phyloP scores from a whole-genome alignment of 2,113 vertebrate species.

The Rhegmatorhina hoffmannsi region DNA sequence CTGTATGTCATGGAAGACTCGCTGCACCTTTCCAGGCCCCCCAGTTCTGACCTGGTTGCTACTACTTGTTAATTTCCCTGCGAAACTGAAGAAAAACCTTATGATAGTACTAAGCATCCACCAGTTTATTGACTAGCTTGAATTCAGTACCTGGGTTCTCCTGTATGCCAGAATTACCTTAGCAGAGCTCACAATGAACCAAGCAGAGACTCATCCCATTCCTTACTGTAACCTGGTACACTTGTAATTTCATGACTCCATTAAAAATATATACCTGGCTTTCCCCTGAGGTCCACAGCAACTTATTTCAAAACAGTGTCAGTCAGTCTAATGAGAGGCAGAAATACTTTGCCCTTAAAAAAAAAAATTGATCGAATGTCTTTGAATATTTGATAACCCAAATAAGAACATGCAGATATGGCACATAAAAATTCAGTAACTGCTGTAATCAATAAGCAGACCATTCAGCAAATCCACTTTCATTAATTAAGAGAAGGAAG shows the following conservation, averaged over 20 bases:
- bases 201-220: not conserved
- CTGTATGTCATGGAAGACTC: not conserved
- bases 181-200: not conserved
- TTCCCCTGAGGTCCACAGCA: not conserved
- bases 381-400: conserved; percentile 66
- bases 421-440: conserved; percentile 68
- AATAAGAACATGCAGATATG: conserved; percentile 55
- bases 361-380: conserved; percentile 52
- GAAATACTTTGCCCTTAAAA: conserved; percentile 50
- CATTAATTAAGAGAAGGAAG: conserved; percentile 53
- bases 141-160: not conserved
- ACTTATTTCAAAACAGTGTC: not conserved
- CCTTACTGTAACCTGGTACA: not conserved
- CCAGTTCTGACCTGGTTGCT: not conserved
- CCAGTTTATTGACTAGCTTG: not conserved
- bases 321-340: conserved; percentile 35
- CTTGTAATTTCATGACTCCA: not conserved
- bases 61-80: not conserved
- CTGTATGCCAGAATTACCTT: not conserved
- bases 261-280: conserved; percentile 2
- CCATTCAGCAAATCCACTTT: conserved; percentile 48
- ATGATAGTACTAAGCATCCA: not conserved
- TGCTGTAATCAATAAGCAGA: conserved; percentile 67
- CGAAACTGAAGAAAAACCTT: not conserved
- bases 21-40: not conserved